Evolutionary conservation across 2,797 vertebrate species (phyloP), one percentile per base, ranked within the genome.

Genomic region (Gymnothorax javanicus): DNA sequence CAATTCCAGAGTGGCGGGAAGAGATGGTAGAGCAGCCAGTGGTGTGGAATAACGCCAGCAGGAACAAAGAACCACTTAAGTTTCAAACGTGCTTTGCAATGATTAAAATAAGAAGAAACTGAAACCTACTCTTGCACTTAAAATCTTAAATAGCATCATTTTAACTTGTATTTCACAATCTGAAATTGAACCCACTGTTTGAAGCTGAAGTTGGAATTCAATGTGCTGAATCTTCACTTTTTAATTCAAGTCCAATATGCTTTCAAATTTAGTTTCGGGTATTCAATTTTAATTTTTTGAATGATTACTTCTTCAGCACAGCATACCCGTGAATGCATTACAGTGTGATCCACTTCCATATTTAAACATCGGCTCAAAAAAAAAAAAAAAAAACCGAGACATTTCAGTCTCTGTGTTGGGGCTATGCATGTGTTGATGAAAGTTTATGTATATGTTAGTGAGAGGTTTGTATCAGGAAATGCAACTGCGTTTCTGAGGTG

Each of bases 401-500:
- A 3, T 2, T 9, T 4, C 9, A n/a, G 20, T 17, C 8, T 50
- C 73, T 77, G 73, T 50, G 73, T 23, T 52, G 73, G 33, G 73
- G 33, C 73, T 13, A 52, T 25, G 71, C 0, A 25, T 9, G 71
- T 25, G 25, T 25, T 13, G 15, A 17, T 62, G 60, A 13, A 4
- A 15, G 25, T 17, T 43, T 2, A 52, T 23, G 77, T 23, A 43
- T 20, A 17, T 77, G 33, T 77, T 4, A 1, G 73, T 50, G 33
- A 56, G 77, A 9, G 8, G 33, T 59, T 60, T 54, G 58, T 73
- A 17, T 56, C 56, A 17, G 15, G 7, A 50, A 17, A 54, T 5
- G 52, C 77, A 81, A 43, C 73, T 77, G 33, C 33, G 20, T 52
- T 20, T 20, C 52, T 56, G 52, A 93, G 91, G 90, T 81, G 52